A percentile compares a stretch with the other conserved stretches of the same genome.
These are phyloP conservation scores for Oryzaephilus surinamensis DNA, from an alignment of 1,140 invertebrate genomes.

Conservation along the genomic window DNA sequence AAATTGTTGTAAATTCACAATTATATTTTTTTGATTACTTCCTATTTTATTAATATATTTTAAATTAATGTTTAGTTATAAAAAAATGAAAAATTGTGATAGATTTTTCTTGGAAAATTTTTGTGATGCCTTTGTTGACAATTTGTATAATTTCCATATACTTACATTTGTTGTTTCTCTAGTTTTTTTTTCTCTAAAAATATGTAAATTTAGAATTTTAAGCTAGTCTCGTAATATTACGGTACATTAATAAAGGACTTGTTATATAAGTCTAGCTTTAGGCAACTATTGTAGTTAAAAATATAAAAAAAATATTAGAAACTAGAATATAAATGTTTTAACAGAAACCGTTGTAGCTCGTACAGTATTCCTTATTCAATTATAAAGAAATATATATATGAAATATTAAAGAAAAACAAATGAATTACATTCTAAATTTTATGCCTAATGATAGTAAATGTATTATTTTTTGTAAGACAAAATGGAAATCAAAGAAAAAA, in stretches of 20 bases:
- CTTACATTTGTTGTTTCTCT: slow-evolving; percentile 11
- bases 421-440: slow-evolving; percentile 28
- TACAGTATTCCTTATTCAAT: slow-evolving; percentile 8
- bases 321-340: slow-evolving; percentile 9
- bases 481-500: too few species aligned
- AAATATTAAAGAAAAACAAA: slow-evolving; percentile 8
- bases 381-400: slow-evolving; percentile 6
- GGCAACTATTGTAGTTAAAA: slow-evolving; percentile 6
- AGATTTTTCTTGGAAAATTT: slow-evolving; percentile 6
- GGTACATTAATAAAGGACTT: slow-evolving; percentile 17
- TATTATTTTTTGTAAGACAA: slow-evolving; percentile 4
- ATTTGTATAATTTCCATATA: slow-evolving; percentile 16
- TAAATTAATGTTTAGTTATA: slow-evolving; percentile 8
- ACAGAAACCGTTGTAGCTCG: slow-evolving; percentile 1
- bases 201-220: slow-evolving; percentile 18
- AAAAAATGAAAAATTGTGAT: slow-evolving; percentile 11
- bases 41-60: slow-evolving; percentile 13
- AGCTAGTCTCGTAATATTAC: slow-evolving; percentile 18
- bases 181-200: slow-evolving; percentile 13
- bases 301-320: slow-evolving; percentile 14
- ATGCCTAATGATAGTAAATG: slow-evolving; percentile 6
- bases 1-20: slow-evolving; percentile 10
- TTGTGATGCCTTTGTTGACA: slow-evolving; percentile 8
- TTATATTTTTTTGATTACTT: slow-evolving; percentile 9
- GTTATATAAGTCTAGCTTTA: slow-evolving; percentile 18